These are phyloP conservation scores for Aurelia sp. DNA, from an alignment of 30 jellyfish, hydroid and myxozoan species.

Conservation along the genomic window DNA sequence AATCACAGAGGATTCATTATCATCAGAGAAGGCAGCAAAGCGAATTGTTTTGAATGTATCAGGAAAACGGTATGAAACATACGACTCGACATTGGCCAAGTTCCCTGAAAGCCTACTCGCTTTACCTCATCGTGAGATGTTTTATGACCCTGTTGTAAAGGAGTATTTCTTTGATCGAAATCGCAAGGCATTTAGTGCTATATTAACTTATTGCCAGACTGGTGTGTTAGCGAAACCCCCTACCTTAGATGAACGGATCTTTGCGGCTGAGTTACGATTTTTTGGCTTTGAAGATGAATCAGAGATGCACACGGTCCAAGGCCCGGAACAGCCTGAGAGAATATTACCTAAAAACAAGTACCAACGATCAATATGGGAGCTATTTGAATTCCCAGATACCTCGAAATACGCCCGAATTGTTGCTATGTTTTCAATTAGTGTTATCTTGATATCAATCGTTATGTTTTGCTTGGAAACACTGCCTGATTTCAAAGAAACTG, in stretches of 20 bases:
- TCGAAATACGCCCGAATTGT: constrained; percentile 76
- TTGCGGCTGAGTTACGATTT: constrained; percentile 93
- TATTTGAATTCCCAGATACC: constrained; percentile 95
- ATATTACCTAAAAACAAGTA: constrained; percentile 72
- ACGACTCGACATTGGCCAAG: constrained; percentile 84
- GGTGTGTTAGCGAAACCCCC: constrained; percentile 94
- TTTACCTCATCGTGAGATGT: constrained; percentile 85
- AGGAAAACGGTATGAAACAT: constrained; percentile 91
- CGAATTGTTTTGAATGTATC: constrained; percentile 76
- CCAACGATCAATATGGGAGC: constrained; percentile 77
- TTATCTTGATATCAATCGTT: constrained; percentile 80
- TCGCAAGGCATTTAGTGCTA: constrained; percentile 95
- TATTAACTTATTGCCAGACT: constrained; percentile 91
- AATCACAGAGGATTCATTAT: neutral
- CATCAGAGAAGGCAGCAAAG: constrained; percentile 30
- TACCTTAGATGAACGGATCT: constrained; percentile 88
- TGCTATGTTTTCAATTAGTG: constrained; percentile 88
- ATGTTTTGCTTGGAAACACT: constrained; percentile 96
- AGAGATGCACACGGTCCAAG: constrained; percentile 75
- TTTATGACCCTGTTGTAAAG: constrained; percentile 71
- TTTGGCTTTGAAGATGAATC: constrained; percentile 96
- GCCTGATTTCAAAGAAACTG: constrained; percentile 84
- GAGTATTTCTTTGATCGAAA: constrained; percentile 95
- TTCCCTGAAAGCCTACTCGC: constrained; percentile 92
- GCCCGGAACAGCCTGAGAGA: constrained; percentile 60